phyloP scores from a whole-genome alignment of 2,888 invertebrate genomes.

The Escarpia spicata region DNA sequence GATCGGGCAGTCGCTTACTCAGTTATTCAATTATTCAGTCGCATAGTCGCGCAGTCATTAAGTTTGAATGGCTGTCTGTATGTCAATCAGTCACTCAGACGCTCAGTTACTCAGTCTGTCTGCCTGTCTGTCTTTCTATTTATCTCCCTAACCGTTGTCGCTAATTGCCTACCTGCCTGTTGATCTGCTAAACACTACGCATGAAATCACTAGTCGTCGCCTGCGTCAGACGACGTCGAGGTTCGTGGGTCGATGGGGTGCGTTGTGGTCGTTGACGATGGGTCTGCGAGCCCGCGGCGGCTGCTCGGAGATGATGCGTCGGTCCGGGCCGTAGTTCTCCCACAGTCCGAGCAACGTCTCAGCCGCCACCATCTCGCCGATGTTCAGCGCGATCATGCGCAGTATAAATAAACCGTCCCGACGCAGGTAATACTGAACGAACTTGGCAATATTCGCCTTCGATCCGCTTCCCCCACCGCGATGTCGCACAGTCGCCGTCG shows the following conservation, averaged over 20 bases:
- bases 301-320: conserved; percentile 35
- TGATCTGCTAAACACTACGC: neutral
- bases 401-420: conserved; percentile 43
- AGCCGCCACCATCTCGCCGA: conserved; percentile 43
- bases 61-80: too few species aligned
- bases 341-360: conserved; percentile 41
- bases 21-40: too few species aligned
- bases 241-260: neutral
- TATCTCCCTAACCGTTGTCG: neutral
- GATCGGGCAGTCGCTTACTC: too few species aligned
- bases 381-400: conserved; percentile 40
- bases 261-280: neutral
- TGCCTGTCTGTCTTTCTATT: neutral
- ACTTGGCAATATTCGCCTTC: conserved; percentile 37
- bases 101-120: neutral
- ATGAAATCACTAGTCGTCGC: neutral
- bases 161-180: neutral
- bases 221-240: neutral
- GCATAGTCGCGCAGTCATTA: too few species aligned
- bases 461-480: conserved; percentile 23
- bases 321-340: conserved; percentile 42
- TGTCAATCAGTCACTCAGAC: too few species aligned
- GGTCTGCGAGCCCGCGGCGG: neutral
- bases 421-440: conserved; percentile 42
- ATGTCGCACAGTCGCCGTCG: conserved; percentile 27